Evolutionary conservation across 2,888 invertebrate species (phyloP).

Genomic region (Stomorhina lunata): DNA sequence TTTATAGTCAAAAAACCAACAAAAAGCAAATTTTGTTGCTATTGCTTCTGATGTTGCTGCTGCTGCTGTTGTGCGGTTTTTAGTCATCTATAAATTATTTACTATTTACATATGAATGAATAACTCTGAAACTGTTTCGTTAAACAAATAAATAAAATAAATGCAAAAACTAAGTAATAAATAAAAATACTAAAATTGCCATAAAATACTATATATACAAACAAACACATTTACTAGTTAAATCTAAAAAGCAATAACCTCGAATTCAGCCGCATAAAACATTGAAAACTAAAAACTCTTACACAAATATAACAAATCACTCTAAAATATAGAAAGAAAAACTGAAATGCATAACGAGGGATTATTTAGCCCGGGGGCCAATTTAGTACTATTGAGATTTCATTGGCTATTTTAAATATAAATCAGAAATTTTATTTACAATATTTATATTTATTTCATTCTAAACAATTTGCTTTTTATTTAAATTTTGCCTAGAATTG

Average conservation of each 20-base stretch:
- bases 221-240: background rate
- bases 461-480: constrained; percentile 32
- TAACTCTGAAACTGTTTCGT: constrained; percentile 54
- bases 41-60: background rate
- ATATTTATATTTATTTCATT: constrained; percentile 18
- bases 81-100: constrained; percentile 52
- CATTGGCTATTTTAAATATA: constrained; percentile 12
- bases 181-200: background rate
- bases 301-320: constrained; percentile 38
- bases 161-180: background rate
- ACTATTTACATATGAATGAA: constrained; percentile 58
- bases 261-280: background rate
- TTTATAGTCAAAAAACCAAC: background rate
- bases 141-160: constrained; percentile 49
- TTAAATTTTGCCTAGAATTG: constrained; percentile 38
- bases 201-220: too few species aligned
- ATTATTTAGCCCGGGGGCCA: background rate
- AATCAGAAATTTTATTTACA: constrained; percentile 59
- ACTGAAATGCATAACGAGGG: background rate
- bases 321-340: constrained; percentile 21
- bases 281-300: background rate
- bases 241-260: constrained; percentile 5
- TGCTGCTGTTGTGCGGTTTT: constrained; percentile 31
- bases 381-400: background rate
- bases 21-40: background rate